These are phyloP conservation scores for Lemur catta DNA, from an alignment of 2,797 vertebrate species.

Conservation along the genomic window DNA sequence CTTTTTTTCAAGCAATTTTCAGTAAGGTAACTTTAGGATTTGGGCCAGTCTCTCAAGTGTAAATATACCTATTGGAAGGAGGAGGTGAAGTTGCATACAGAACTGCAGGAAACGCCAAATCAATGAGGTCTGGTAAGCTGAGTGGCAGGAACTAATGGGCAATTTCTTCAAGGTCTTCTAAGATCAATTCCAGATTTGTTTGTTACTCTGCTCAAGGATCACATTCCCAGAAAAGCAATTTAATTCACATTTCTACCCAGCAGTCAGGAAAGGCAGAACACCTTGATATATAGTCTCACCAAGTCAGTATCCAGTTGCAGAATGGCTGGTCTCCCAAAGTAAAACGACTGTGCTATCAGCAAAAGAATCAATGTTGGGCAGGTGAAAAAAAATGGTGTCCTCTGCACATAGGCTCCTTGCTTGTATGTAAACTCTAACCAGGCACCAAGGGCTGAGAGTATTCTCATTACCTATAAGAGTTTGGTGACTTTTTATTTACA, in stretches of 20 bases:
- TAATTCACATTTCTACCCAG: not conserved
- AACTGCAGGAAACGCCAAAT: not conserved
- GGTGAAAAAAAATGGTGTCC: not conserved
- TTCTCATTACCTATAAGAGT: not conserved
- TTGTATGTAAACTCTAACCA: not conserved
- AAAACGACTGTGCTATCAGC: not conserved
- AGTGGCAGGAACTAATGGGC: not conserved
- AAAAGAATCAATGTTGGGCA: not conserved
- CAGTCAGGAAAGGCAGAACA: not conserved
- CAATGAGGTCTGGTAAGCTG: not conserved
- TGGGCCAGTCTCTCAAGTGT: not conserved
- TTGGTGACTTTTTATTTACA: not conserved
- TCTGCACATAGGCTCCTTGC: not conserved
- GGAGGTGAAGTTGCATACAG: not conserved
- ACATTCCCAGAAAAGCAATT: not conserved
- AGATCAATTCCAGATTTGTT: conserved; percentile 7
- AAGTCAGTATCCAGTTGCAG: not conserved
- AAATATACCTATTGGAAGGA: not conserved
- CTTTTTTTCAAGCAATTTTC: not conserved
- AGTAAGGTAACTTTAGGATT: not conserved
- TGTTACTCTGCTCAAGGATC: not conserved
- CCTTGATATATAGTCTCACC: not conserved
- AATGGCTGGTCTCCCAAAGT: not conserved
- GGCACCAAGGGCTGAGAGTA: not conserved
- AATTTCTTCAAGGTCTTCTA: not conserved